These are phyloP conservation scores for Pseudomyrmex sp. DNA, from an alignment of 1,140 invertebrate genomes.

Conservation along the genomic window DNA sequence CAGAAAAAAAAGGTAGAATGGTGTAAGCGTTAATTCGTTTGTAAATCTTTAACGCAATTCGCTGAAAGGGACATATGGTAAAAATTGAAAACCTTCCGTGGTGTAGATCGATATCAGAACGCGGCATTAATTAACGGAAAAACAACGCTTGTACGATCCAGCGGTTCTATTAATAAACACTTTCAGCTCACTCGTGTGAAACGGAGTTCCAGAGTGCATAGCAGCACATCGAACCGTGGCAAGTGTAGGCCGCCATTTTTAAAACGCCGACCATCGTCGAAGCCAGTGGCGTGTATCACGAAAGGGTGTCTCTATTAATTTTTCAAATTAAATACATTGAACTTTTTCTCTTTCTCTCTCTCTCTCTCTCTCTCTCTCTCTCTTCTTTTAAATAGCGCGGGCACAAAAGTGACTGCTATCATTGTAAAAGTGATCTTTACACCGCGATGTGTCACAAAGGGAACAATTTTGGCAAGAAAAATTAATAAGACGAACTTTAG, in stretches of 20 bases:
- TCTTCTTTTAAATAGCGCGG: background rate
- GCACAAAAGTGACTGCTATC: constrained; percentile 16
- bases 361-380: background rate
- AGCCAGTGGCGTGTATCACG: constrained; percentile 42
- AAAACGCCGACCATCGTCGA: constrained; percentile 12
- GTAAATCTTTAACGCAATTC: background rate
- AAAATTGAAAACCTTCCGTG: constrained; percentile 14
- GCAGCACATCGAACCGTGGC: background rate
- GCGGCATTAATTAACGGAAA: constrained; percentile 47
- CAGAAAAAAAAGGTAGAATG: background rate
- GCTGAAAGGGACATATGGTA: too few species aligned
- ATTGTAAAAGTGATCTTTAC: constrained; percentile 1
- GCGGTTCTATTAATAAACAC: constrained; percentile 54
- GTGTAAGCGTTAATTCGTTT: background rate
- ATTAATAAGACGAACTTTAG: constrained; percentile 34
- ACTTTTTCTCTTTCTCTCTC: background rate
- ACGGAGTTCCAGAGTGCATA: constrained; percentile 37
- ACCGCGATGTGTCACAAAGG: background rate
- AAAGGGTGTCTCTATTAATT: constrained; percentile 47
- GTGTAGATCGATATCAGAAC: constrained; percentile 2
- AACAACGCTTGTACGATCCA: constrained; percentile 34
- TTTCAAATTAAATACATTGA: constrained; percentile 53
- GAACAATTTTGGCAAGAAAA: constrained; percentile 32
- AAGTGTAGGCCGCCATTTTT: constrained; percentile 27
- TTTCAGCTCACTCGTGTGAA: constrained; percentile 22